These are phyloP conservation scores for Gymnoscelis rufifasciata DNA, from an alignment of 2,888 invertebrate species.

Conservation along the genomic window DNA sequence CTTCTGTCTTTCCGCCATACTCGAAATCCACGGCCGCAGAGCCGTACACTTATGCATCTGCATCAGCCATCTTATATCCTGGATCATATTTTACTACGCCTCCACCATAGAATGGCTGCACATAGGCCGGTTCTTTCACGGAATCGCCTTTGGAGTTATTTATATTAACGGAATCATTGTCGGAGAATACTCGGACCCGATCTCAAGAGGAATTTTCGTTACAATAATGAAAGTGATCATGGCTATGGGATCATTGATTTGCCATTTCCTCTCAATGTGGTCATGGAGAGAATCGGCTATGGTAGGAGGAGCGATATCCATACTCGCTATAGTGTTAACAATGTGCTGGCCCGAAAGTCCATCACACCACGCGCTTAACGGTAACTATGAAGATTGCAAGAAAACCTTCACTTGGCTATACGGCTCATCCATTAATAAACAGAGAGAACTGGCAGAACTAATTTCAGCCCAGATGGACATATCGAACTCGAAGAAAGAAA, in stretches of 20 bases:
- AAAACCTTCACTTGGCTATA: conserved; percentile 38
- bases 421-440: conserved; percentile 31
- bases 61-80: conserved; percentile 30
- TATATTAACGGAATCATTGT: conserved; percentile 36
- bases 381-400: conserved; percentile 39
- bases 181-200: conserved; percentile 41
- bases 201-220: conserved; percentile 42
- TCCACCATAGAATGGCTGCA: conserved; percentile 31
- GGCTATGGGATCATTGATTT: conserved; percentile 35
- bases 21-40: conserved; percentile 43
- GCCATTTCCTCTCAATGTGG: conserved; percentile 38
- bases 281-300: conserved; percentile 36
- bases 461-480: conserved; percentile 26
- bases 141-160: conserved; percentile 36
- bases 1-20: conserved; percentile 34
- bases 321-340: conserved; percentile 29
- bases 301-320: conserved; percentile 22
- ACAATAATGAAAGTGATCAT: conserved; percentile 34
- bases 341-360: conserved; percentile 49
- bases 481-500: conserved; percentile 15
- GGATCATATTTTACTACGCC: conserved; percentile 37
- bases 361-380: conserved; percentile 40
- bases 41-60: conserved; percentile 29
- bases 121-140: conserved; percentile 40
- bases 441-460: conserved; percentile 37